These are phyloP conservation scores for Cynopterus sphinx DNA, from an alignment of 2,797 vertebrate genomes.

Conservation along the genomic window DNA sequence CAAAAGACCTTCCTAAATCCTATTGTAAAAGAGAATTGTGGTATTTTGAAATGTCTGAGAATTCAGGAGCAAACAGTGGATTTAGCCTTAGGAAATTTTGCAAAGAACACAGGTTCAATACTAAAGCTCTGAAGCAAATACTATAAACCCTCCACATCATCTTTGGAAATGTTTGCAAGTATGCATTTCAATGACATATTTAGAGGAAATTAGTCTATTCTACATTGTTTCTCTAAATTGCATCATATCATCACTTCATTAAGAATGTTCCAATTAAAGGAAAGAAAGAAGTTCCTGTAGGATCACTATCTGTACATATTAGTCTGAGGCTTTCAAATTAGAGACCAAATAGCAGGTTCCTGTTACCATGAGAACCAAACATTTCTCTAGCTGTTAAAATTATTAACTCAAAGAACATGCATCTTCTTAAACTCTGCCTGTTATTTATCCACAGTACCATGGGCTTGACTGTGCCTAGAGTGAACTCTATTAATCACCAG, in stretches of 20 bases:
- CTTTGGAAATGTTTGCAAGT: slow-evolving; percentile 44
- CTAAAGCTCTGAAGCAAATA: not conserved
- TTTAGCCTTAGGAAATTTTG: not conserved
- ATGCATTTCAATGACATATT: slow-evolving; percentile 52
- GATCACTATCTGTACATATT: slow-evolving; percentile 70
- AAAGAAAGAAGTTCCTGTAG: slow-evolving; percentile 62
- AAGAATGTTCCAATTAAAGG: slow-evolving; percentile 77
- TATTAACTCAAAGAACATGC: slow-evolving; percentile 81
- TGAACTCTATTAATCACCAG: slow-evolving; percentile 71
- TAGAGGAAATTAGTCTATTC: slow-evolving; percentile 71
- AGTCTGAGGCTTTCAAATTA: slow-evolving; percentile 74
- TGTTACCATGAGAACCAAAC: slow-evolving; percentile 85
- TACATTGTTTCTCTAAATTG: slow-evolving; percentile 70
- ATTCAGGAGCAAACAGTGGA: not conserved
- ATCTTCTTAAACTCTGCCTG: slow-evolving; percentile 77
- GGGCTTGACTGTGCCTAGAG: slow-evolving; percentile 65
- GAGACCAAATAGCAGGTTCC: slow-evolving; percentile 73
- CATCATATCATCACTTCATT: slow-evolving; percentile 67
- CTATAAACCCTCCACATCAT: not conserved
- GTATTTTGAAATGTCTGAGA: not conserved
- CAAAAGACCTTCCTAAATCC: not conserved
- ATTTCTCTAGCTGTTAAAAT: slow-evolving; percentile 80
- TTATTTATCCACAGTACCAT: slow-evolving; percentile 78
- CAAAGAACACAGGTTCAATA: not conserved
- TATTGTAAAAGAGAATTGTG: not conserved